phyloP scores from a whole-genome alignment of 2,797 vertebrate genomes.

The Calcarius lapponicus region DNA sequence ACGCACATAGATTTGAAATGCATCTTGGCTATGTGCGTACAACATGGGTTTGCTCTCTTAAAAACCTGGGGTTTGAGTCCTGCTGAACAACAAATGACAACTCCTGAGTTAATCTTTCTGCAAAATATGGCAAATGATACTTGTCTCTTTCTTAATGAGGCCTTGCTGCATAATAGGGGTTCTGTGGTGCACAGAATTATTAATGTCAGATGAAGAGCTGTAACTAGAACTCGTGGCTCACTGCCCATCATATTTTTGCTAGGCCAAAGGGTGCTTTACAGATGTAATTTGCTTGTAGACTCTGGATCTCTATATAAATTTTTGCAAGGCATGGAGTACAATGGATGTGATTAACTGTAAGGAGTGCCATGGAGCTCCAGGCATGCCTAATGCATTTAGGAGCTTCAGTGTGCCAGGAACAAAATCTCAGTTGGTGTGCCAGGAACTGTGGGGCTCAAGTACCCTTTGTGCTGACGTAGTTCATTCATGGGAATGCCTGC shows the following conservation, averaged over 20 bases:
- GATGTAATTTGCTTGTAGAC: slow-evolving; percentile 17
- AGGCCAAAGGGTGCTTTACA: slow-evolving; percentile 33
- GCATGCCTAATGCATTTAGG: neutral
- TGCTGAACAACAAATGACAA: slow-evolving; percentile 8
- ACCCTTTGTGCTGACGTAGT: neutral
- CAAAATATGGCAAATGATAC: slow-evolving; percentile 57
- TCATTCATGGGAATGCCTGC: neutral
- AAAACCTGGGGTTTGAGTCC: slow-evolving; percentile 24
- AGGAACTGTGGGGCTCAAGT: neutral
- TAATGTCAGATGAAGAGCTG: slow-evolving; percentile 32
- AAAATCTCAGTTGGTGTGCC: neutral
- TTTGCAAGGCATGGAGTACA: neutral
- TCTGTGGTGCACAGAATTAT: slow-evolving; percentile 37
- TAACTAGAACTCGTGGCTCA: slow-evolving; percentile 39
- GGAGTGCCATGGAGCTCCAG: neutral
- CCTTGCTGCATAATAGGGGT: slow-evolving; percentile 54
- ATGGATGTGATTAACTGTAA: neutral
- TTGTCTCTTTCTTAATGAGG: slow-evolving; percentile 61
- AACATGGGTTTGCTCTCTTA: neutral
- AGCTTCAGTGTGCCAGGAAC: neutral
- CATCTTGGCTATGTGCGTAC: neutral
- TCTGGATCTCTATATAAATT: neutral
- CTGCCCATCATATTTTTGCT: slow-evolving; percentile 39
- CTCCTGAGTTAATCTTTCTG: slow-evolving; percentile 41
- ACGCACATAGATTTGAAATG: neutral